Percentiles rank a stretch among this genome's conserved stretches.
These are phyloP conservation scores for Drosophila acutilabella DNA, from an alignment of 2,888 invertebrate species.

Conservation along the genomic window DNA sequence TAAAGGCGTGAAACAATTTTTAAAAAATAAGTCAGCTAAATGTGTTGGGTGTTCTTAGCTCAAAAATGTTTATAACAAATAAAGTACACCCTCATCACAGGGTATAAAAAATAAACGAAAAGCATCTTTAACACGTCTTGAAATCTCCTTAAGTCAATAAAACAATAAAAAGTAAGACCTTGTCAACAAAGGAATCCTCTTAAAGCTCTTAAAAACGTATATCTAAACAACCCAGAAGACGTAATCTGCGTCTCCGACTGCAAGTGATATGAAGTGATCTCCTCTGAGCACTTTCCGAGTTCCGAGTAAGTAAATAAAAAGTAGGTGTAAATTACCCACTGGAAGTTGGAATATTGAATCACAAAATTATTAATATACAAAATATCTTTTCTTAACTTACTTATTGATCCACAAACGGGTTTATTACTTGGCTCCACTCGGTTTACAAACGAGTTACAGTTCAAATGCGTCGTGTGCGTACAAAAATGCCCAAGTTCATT, in stretches of 20 bases:
- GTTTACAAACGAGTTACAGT: conserved; percentile 52
- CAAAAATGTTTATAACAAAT: not conserved
- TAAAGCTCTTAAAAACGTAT: not conserved
- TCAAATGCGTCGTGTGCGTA: conserved; percentile 49
- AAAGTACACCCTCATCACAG: not conserved
- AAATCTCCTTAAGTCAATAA: conserved; percentile 2
- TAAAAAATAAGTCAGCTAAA: no score
- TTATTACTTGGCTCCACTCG: conserved; percentile 19
- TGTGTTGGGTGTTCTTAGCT: not conserved
- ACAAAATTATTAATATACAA: conserved; percentile 15
- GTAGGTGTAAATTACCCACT: conserved; percentile 43
- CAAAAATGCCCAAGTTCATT: conserved; percentile 40
- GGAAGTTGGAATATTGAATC: conserved; percentile 12
- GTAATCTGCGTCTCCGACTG: conserved; percentile 34
- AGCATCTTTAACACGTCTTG: conserved; percentile 1
- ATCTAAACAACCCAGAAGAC: conserved; percentile 1
- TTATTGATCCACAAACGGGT: conserved; percentile 23
- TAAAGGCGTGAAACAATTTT: no score
- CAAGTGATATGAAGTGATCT: conserved; percentile 24
- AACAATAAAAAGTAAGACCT: conserved; percentile 7
- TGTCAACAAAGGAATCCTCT: conserved; percentile 11
- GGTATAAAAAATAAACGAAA: not conserved
- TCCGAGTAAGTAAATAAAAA: conserved; percentile 2
- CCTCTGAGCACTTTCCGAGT: not conserved
- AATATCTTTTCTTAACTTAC: conserved; percentile 2